phyloP scores from a whole-genome alignment of 2,113 vertebrate genomes.

The Gallinago undulata region DNA sequence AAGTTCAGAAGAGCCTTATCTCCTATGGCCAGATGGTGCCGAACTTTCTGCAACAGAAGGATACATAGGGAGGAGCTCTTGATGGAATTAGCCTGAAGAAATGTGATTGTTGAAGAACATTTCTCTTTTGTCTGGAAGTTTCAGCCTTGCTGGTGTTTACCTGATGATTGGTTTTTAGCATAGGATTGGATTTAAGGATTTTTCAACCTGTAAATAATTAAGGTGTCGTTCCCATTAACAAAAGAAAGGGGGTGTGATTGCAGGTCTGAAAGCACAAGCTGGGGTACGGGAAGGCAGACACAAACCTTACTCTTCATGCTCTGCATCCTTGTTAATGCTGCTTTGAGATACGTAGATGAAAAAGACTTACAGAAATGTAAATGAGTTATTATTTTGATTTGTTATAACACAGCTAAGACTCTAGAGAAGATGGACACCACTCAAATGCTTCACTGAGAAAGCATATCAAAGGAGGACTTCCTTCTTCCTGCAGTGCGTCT shows the following conservation, averaged over 20 bases:
- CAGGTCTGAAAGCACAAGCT: not conserved
- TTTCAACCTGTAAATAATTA: not conserved
- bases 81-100: not conserved
- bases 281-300: not conserved
- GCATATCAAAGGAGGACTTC: not conserved
- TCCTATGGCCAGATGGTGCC: accelerated
- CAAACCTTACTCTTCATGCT: not conserved
- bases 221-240: not conserved
- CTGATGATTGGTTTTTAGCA: not conserved
- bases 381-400: not conserved
- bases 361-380: not conserved
- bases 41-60: not conserved
- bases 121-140: not conserved
- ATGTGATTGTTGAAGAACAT: not conserved
- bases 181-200: not conserved
- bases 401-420: not conserved
- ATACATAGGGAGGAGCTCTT: not conserved
- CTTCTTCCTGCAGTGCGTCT: not conserved
- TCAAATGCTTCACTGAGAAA: not conserved
- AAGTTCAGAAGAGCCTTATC: not conserved
- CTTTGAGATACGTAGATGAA: not conserved
- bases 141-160: not conserved
- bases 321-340: not conserved
- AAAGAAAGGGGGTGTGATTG: not conserved
- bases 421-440: not conserved